Evolutionary conservation across 2,888 invertebrate genomes (phyloP).

Genomic region (Campoplex nolae): DNA sequence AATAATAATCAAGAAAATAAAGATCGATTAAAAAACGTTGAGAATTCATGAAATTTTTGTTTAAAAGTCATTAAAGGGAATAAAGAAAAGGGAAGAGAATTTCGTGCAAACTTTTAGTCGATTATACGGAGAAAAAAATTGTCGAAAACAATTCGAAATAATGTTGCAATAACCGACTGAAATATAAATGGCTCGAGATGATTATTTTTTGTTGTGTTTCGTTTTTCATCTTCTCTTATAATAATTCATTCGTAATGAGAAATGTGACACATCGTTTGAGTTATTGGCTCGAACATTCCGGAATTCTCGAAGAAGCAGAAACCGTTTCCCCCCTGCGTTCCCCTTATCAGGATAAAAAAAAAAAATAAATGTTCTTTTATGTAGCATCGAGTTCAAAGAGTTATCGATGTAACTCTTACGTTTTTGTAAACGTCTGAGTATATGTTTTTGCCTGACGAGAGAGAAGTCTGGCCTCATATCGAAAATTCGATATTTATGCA

Average conservation of each 20-base stretch:
- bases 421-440: slow-evolving; percentile 22
- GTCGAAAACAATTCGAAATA: not conserved
- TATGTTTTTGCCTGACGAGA: slow-evolving; percentile 46
- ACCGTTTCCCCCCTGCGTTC: not conserved
- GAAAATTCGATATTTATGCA: slow-evolving; percentile 49
- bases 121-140: not conserved
- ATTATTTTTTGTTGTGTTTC: not conserved
- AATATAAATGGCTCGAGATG: not conserved
- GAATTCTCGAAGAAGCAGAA: slow-evolving; percentile 24
- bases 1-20: not conserved
- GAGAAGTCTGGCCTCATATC: slow-evolving; percentile 41
- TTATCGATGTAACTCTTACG: slow-evolving; percentile 50
- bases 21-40: not conserved
- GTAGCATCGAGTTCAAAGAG: slow-evolving; percentile 58
- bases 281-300: slow-evolving; percentile 27
- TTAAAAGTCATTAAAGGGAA: no score
- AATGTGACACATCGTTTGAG: not conserved
- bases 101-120: no score
- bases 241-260: not conserved
- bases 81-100: no score
- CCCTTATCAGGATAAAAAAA: slow-evolving; percentile 24
- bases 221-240: not conserved
- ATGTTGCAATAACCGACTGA: not conserved
- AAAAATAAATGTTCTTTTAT: slow-evolving; percentile 13
- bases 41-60: not conserved